Evolutionary conservation across 2,888 invertebrate genomes (phyloP), one percentile per base, ranked within the genome.

Genomic region (Cistogaster globosa): DNA sequence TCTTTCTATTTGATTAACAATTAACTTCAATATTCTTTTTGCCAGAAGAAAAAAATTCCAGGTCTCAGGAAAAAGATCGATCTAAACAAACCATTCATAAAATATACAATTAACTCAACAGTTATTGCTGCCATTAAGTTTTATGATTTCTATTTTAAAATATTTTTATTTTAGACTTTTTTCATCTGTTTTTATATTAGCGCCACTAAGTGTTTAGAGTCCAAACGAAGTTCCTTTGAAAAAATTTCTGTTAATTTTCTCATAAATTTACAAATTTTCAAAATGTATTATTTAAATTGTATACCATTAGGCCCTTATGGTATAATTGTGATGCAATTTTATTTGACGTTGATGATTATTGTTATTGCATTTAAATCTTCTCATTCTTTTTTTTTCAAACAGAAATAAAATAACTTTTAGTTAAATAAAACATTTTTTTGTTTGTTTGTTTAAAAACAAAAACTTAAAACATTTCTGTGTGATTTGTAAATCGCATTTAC

Each of bases 121-220:
- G 90, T 89, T 91, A 91, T 91, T 88, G 89, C 80, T 86, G 90
- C 88, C 88, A 91, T 91, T 90, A 90, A 90, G 88, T 91, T 91
- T 91, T 91, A 91, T 91, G 90, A 87, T 89, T 83, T 86, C 82
- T 0, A 38, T 86, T 83, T 72, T 76, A 68, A 77, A 55, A 51
- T 72, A 89, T 45, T 36, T 42, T 1, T 72, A 89, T 48, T 36
- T 51, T 5, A 42, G 8, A 12, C 12, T 2, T 12, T 42, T 20
- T 51, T 58, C 57, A 36, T 68, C 5, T 57, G n/a, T 57, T 42
- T 36, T 26, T 38, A 42, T 62, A 48, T 75, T 79, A 85, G 85
- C 85, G 85, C 85, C 85, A 82, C 65, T 82, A 82, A 85, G 81
- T 82, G 74, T 53, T 76, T 69, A 11, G 22, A 14, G 38, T 18